phyloP scores from a whole-genome alignment of 2,113 vertebrate genomes.

The Prochilodus magdalenae region DNA sequence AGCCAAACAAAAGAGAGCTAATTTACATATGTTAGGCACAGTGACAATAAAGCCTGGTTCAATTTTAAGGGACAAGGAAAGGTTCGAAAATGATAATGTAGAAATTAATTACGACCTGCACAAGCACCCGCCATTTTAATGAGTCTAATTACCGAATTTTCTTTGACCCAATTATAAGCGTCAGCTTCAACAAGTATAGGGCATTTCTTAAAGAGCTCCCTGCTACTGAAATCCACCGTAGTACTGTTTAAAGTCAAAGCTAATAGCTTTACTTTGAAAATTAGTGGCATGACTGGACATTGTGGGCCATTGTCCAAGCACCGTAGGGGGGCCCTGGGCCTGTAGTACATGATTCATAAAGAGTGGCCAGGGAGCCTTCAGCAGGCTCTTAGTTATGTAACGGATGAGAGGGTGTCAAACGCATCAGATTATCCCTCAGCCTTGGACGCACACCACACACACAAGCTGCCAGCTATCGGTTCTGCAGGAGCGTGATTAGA shows the following conservation, averaged over 20 bases:
- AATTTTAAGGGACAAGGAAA: not conserved
- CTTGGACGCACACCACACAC: constrained; percentile 4
- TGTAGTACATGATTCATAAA: constrained; percentile 26
- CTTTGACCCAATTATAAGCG: not conserved
- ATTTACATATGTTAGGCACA: too few relatives aligned
- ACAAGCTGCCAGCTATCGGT: constrained; percentile 15
- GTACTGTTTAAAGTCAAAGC: not conserved
- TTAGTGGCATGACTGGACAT: not conserved
- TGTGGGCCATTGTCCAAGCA: not conserved
- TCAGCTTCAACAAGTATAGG: not conserved
- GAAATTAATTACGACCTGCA: not conserved
- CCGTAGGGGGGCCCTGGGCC: not conserved
- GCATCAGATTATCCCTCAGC: constrained; percentile 28
- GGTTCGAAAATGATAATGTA: not conserved
- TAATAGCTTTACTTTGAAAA: not conserved
- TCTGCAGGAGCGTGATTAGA: not conserved
- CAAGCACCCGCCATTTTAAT: not conserved
- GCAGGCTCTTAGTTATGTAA: constrained; percentile 16
- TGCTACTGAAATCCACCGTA: not conserved
- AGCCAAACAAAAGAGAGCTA: too few relatives aligned
- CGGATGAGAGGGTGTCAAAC: constrained; percentile 11
- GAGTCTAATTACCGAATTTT: not conserved
- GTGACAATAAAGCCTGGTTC: too few relatives aligned
- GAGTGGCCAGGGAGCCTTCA: constrained; percentile 1
- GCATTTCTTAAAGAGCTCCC: not conserved